Percentiles rank a stretch among this genome's conserved stretches.
These are phyloP conservation scores for Embidobia sp. DNA, from an alignment of 2,888 invertebrate species.

Conservation along the genomic window DNA sequence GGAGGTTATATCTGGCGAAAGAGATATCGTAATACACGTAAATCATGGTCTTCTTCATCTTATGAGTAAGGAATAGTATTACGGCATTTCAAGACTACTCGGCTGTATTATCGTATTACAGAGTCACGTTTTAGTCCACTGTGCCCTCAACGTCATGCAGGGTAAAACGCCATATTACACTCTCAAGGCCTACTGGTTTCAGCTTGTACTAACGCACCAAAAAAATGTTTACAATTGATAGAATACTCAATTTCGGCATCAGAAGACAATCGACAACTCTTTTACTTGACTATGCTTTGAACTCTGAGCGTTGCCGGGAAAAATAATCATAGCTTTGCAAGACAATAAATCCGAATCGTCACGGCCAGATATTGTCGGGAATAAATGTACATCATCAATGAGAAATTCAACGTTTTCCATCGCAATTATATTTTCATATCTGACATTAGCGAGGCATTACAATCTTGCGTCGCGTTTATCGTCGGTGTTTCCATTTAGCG, in stretches of 20 bases:
- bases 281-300: no score
- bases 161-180: conserved; percentile 45
- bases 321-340: conserved; percentile 11
- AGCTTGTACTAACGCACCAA: conserved; percentile 13
- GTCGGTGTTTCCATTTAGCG: conserved; percentile 11
- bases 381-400: conserved; percentile 25
- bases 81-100: conserved; percentile 28
- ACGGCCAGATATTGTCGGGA: not conserved
- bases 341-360: conserved; percentile 4
- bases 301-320: no score
- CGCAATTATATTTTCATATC: no score
- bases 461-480: no score
- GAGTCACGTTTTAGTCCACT: conserved; percentile 55
- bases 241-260: conserved; percentile 15
- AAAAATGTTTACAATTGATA: conserved; percentile 18
- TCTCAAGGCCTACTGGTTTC: conserved; percentile 56
- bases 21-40: conserved; percentile 38
- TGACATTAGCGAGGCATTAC: no score
- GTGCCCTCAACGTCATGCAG: conserved; percentile 28
- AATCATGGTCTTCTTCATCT: conserved; percentile 36
- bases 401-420: conserved; percentile 26
- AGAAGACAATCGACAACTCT: conserved; percentile 5
- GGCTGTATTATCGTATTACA: conserved; percentile 41
- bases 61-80: conserved; percentile 32
- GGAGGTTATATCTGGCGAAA: conserved; percentile 8